phyloP scores from a whole-genome alignment of 2,888 invertebrate genomes.

The Argyresthia albistria region DNA sequence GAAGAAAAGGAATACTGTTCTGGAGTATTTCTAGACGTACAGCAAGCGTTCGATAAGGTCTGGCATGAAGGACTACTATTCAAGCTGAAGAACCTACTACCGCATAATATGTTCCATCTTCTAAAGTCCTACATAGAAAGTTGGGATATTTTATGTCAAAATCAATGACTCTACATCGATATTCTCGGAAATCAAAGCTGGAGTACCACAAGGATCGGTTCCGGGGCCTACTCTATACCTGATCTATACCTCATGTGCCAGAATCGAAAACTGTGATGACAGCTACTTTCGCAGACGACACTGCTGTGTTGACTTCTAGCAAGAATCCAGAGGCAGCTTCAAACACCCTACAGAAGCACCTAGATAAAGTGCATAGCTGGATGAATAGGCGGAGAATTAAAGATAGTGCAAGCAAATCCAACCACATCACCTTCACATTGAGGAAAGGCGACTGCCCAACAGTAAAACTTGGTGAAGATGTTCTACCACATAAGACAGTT shows the following conservation, averaged over 20 bases:
- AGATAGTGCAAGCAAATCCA: constrained; percentile 8
- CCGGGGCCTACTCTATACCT: not conserved
- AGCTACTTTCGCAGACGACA: constrained; percentile 13
- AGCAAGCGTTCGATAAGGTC: constrained; percentile 18
- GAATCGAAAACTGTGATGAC: not conserved
- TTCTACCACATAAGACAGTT: too few species aligned
- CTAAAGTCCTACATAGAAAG: constrained; percentile 10
- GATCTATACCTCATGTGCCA: constrained; percentile 6
- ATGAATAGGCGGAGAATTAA: constrained; percentile 10
- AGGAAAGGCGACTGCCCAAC: too few species aligned
- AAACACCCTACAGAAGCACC: constrained; percentile 3
- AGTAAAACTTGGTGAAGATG: too few species aligned
- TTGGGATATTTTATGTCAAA: constrained; percentile 3
- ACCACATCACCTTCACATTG: constrained; percentile 9
- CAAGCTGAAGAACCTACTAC: constrained; percentile 12
- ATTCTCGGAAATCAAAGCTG: not conserved
- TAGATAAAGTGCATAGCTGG: constrained; percentile 8
- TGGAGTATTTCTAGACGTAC: constrained; percentile 14
- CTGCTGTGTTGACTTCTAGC: constrained; percentile 5
- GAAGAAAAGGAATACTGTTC: constrained; percentile 14
- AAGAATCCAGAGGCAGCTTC: constrained; percentile 6
- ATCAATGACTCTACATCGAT: not conserved
- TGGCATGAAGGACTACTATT: constrained; percentile 15
- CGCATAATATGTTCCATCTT: constrained; percentile 6
- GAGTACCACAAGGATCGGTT: constrained; percentile 5